Evolutionary conservation across 2,888 invertebrate species (phyloP).

Genomic region (Tanytarsus gracilentus): DNA sequence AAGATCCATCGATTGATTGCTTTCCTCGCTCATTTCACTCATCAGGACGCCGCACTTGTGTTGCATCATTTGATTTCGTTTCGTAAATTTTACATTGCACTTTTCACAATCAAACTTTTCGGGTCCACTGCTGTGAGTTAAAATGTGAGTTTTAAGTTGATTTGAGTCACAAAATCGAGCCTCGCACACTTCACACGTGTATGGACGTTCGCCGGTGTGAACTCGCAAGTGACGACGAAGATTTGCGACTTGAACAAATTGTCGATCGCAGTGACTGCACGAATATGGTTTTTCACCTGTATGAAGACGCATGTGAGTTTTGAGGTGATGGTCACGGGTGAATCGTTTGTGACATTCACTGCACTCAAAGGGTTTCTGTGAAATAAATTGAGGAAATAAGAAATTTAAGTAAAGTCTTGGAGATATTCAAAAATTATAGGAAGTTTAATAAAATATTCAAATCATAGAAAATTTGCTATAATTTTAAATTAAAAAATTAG

Average conservation of each 20-base stretch:
- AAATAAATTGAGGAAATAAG: slow-evolving; percentile 50
- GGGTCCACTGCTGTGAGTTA: slow-evolving; percentile 71
- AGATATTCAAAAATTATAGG: background rate
- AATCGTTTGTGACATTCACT: slow-evolving; percentile 86
- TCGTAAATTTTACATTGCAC: slow-evolving; percentile 70
- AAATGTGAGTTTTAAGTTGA: slow-evolving; percentile 79
- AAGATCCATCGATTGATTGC: slow-evolving; percentile 35
- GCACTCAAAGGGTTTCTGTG: slow-evolving; percentile 90
- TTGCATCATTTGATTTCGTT: slow-evolving; percentile 77
- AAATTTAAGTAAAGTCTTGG: no score
- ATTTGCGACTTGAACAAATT: slow-evolving; percentile 90
- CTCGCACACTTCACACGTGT: slow-evolving; percentile 75
- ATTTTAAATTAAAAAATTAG: no score
- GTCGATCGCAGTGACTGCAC: slow-evolving; percentile 83
- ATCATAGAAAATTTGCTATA: no score
- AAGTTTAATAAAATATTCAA: no score
- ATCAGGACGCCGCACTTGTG: slow-evolving; percentile 59
- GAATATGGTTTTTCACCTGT: slow-evolving; percentile 91
- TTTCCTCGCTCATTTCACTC: slow-evolving; percentile 36
- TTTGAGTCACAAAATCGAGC: slow-evolving; percentile 86
- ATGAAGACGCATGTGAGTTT: slow-evolving; percentile 86
- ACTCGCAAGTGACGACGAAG: slow-evolving; percentile 78
- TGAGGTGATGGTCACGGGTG: slow-evolving; percentile 85
- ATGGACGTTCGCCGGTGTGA: slow-evolving; percentile 86
- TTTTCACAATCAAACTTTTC: slow-evolving; percentile 77